These are phyloP conservation scores for Drosophila diplacantha DNA, from an alignment of 2,888 invertebrate species.

Conservation along the genomic window DNA sequence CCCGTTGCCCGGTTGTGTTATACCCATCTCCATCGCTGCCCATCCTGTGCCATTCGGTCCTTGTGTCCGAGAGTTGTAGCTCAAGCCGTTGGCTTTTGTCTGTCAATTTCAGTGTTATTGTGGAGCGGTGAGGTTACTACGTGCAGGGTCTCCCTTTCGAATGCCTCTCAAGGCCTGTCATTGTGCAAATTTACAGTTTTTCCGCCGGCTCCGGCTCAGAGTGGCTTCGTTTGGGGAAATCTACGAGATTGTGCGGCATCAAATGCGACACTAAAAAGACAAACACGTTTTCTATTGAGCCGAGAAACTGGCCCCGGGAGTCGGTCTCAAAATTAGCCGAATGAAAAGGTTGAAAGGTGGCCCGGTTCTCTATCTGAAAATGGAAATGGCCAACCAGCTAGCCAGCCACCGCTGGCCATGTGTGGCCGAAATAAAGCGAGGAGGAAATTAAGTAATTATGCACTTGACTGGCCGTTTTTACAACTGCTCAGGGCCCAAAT, in stretches of 20 bases:
- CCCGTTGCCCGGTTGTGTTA: constrained; percentile 26
- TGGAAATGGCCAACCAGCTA: constrained; percentile 7
- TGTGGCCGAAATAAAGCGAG: constrained; percentile 30
- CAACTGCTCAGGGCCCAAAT: constrained; percentile 36
- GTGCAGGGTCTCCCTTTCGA: constrained; percentile 48
- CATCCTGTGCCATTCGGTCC: constrained; percentile 19
- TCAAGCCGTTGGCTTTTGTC: constrained; percentile 56
- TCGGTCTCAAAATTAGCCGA: constrained; percentile 43
- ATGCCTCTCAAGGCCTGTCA: constrained; percentile 54
- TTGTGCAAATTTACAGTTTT: constrained; percentile 64
- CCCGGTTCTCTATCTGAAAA: constrained; percentile 16
- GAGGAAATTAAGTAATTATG: constrained; percentile 69
- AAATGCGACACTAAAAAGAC: constrained; percentile 65
- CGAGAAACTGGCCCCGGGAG: constrained; percentile 32
- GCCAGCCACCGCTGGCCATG: constrained; percentile 18
- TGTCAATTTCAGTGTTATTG: constrained; percentile 60
- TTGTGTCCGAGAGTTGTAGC: constrained; percentile 39
- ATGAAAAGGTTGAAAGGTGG: constrained; percentile 41
- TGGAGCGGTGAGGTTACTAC: constrained; percentile 51
- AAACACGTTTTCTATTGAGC: constrained; percentile 54
- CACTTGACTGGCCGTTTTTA: constrained; percentile 65
- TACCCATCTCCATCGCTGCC: constrained; percentile 3
- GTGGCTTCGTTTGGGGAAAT: constrained; percentile 60
- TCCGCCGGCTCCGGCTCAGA: constrained; percentile 23
- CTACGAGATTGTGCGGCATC: constrained; percentile 62